Percentiles rank a stretch among this genome's conserved stretches.
These are phyloP conservation scores for Drosophila aldrichi DNA, from an alignment of 2,888 invertebrate genomes.

Conservation along the genomic window DNA sequence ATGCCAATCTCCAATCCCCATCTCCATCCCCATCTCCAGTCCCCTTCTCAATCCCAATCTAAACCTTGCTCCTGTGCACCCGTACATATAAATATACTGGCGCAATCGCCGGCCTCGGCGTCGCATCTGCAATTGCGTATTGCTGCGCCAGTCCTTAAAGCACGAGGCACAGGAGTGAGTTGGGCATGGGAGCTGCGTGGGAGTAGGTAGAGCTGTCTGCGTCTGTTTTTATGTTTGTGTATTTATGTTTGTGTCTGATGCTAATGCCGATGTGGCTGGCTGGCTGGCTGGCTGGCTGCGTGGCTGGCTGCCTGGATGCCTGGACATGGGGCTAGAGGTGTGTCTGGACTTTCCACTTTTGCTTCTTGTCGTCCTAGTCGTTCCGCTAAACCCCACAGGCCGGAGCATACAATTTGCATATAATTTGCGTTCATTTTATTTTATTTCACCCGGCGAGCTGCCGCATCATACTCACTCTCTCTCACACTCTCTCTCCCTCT, in stretches of 20 bases:
- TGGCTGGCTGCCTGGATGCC: constrained; percentile 12
- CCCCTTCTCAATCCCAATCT: constrained; percentile 12
- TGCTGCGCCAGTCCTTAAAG: constrained; percentile 44
- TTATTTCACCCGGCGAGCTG: constrained; percentile 60
- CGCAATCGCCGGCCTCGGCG: constrained; percentile 76
- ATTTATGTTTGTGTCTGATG: constrained; percentile 65
- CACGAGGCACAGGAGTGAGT: neutral
- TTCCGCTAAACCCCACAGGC: constrained; percentile 52
- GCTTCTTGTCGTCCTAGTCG: constrained; percentile 57
- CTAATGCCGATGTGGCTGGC: constrained; percentile 56
- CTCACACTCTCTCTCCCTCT: neutral
- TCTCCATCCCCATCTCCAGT: neutral
- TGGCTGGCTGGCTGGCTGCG: constrained; percentile 12
- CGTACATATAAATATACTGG: constrained; percentile 76
- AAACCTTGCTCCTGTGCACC: constrained; percentile 19
- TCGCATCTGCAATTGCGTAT: constrained; percentile 80
- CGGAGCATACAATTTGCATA: constrained; percentile 84
- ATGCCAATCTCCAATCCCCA: constrained; percentile 1
- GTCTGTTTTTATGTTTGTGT: constrained; percentile 53
- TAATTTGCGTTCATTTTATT: constrained; percentile 82
- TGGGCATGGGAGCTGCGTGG: constrained; percentile 6
- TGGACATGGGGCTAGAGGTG: constrained; percentile 64
- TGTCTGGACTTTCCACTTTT: constrained; percentile 78
- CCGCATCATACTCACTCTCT: neutral
- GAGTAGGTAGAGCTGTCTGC: constrained; percentile 52